A percentile compares a stretch with the other conserved stretches of the same genome.
phyloP scores from a whole-genome alignment of 2,888 invertebrate species.

The Marronus borbonicus region DNA sequence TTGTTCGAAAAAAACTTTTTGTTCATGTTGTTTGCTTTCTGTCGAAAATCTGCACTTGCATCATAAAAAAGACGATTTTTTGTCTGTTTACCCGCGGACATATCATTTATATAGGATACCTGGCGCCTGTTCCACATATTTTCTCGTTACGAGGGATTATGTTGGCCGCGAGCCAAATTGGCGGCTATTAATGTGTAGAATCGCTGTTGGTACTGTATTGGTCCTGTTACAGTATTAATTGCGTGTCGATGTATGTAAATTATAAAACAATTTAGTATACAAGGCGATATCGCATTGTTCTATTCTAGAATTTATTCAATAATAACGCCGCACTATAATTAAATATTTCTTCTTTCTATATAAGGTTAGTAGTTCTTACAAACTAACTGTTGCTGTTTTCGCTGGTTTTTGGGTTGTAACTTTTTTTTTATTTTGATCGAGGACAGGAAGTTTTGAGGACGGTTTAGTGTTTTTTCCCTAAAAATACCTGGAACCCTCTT shows the following conservation, averaged over 20 bases:
- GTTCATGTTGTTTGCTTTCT: neutral
- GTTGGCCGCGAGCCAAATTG: slow-evolving; percentile 17
- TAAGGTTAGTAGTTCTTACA: neutral
- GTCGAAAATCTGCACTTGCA: neutral
- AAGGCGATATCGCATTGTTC: too few relatives aligned
- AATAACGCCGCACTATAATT: too few relatives aligned
- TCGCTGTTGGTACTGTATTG: slow-evolving; percentile 5
- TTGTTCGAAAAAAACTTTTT: neutral
- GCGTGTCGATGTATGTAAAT: neutral
- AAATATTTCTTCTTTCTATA: too few relatives aligned
- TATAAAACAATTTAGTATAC: neutral
- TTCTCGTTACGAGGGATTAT: slow-evolving; percentile 8
- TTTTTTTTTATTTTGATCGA: too few relatives aligned
- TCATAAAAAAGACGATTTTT: neutral
- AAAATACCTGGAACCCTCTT: too few relatives aligned
- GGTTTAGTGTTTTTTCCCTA: too few relatives aligned
- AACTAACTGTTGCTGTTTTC: too few relatives aligned
- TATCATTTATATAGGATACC: neutral
- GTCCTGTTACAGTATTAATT: slow-evolving; percentile 1
- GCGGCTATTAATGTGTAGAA: neutral
- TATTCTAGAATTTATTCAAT: too few relatives aligned
- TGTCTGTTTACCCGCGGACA: neutral
- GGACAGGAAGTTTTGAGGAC: too few relatives aligned
- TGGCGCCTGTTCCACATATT: slow-evolving; percentile 13
- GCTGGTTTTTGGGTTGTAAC: too few relatives aligned